phyloP scores from a whole-genome alignment of 2,888 invertebrate genomes.

The Panopea generosa region DNA sequence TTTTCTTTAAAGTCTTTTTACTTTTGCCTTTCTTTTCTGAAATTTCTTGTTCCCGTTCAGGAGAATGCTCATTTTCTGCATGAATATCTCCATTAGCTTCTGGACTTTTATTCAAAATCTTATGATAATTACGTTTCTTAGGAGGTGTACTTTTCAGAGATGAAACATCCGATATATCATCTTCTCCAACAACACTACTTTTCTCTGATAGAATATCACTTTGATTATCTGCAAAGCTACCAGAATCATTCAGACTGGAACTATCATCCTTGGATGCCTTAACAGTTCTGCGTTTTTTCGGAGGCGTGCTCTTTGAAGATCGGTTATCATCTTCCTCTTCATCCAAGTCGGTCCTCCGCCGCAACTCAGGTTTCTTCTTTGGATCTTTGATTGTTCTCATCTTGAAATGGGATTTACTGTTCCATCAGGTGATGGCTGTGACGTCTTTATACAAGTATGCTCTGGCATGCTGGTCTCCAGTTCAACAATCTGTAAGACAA shows the following conservation, averaged over 20 bases:
- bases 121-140: conserved; percentile 56
- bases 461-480: no score
- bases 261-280: conserved; percentile 49
- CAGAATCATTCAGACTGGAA: conserved; percentile 50
- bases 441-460: no score
- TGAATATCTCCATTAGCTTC: conserved; percentile 52
- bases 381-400: conserved; percentile 67
- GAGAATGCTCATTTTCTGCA: not conserved
- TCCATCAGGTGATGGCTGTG: no score
- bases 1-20: conserved; percentile 18
- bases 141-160: conserved; percentile 61
- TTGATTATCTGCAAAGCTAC: conserved; percentile 52
- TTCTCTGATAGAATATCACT: conserved; percentile 58
- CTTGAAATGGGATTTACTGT: not conserved
- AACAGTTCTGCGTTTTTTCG: conserved; percentile 58
- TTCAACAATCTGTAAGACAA: not conserved
- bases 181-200: conserved; percentile 52
- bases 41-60: conserved; percentile 6
- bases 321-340: conserved; percentile 46
- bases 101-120: conserved; percentile 44
- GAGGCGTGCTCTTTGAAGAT: conserved; percentile 58
- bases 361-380: conserved; percentile 55
- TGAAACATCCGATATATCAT: conserved; percentile 57
- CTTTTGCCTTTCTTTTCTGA: conserved; percentile 6
- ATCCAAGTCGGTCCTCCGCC: conserved; percentile 37